Percentiles rank a stretch among this genome's conserved stretches.
Evolutionary conservation across 2,797 vertebrate species (phyloP).

Genomic region (Heteromormyrus szaboi): DNA sequence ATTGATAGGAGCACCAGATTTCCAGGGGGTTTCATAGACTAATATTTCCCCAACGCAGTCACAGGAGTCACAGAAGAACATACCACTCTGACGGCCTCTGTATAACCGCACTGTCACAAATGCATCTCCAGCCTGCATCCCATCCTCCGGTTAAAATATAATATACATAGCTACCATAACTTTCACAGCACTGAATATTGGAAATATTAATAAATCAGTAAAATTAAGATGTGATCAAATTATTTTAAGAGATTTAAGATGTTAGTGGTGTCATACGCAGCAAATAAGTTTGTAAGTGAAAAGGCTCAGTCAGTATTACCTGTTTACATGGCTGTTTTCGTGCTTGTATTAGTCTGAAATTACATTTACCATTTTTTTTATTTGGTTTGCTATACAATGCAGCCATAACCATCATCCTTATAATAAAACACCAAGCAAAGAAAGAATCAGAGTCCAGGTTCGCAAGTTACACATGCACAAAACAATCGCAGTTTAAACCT

Average conservation of each 20-base stretch:
- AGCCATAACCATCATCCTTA: not conserved
- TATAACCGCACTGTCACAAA: not conserved
- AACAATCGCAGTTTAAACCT: not conserved
- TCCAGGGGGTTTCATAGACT: not conserved
- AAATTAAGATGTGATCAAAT: not conserved
- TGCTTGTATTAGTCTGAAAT: not conserved
- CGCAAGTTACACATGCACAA: not conserved
- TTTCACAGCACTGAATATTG: not conserved
- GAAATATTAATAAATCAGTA: not conserved
- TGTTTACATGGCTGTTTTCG: not conserved
- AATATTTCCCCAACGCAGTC: not conserved
- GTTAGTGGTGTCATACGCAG: not conserved
- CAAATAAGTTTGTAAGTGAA: not conserved
- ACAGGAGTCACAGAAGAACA: not conserved
- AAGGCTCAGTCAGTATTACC: not conserved
- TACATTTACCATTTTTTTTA: not conserved
- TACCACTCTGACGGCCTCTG: not conserved
- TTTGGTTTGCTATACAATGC: not conserved
- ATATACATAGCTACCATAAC: not conserved
- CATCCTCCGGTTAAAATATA: not conserved
- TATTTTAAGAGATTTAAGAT: not conserved
- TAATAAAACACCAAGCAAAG: not conserved
- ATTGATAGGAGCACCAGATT: not conserved
- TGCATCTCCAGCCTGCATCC: not conserved
- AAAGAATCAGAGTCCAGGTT: not conserved